Percentiles rank a stretch among this genome's conserved stretches.
Evolutionary conservation across 2,888 invertebrate genomes (phyloP).

Genomic region (Clunio marinus): DNA sequence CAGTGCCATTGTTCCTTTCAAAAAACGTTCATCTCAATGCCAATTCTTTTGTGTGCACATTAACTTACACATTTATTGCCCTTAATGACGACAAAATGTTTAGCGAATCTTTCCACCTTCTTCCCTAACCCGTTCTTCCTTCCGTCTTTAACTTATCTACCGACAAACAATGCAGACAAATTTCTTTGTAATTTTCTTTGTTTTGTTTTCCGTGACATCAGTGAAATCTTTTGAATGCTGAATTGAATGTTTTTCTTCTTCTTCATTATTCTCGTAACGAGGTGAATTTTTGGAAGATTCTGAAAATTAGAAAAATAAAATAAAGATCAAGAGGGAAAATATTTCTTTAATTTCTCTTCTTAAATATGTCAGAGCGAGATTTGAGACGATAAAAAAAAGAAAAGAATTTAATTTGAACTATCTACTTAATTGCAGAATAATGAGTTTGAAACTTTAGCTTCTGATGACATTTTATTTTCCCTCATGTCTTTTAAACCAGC

Average conservation of each 20-base stretch:
- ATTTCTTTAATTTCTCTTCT: no score
- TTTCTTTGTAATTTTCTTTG: background rate
- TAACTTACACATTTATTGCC: background rate
- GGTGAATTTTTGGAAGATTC: no score
- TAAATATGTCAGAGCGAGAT: no score
- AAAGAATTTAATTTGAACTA: no score
- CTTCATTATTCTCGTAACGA: no score
- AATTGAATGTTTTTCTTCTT: no score
- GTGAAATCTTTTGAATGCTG: background rate
- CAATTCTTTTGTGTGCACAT: background rate
- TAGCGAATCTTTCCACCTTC: background rate
- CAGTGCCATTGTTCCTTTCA: background rate
- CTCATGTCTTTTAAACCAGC: background rate
- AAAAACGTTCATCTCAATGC: background rate
- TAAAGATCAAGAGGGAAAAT: no score
- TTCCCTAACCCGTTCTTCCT: background rate
- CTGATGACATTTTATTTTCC: background rate
- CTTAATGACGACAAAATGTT: conserved; percentile 10
- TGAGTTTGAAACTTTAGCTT: background rate
- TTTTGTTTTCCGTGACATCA: background rate
- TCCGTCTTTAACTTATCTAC: background rate
- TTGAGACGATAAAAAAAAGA: no score
- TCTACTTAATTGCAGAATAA: conserved; percentile 10
- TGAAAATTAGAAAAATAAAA: no score
- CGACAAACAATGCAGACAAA: conserved; percentile 6